A percentile compares a stretch with the other conserved stretches of the same genome.
Evolutionary conservation across 23 tunicate species (phyloP).

Genomic region (Trididemnum nubilum): DNA sequence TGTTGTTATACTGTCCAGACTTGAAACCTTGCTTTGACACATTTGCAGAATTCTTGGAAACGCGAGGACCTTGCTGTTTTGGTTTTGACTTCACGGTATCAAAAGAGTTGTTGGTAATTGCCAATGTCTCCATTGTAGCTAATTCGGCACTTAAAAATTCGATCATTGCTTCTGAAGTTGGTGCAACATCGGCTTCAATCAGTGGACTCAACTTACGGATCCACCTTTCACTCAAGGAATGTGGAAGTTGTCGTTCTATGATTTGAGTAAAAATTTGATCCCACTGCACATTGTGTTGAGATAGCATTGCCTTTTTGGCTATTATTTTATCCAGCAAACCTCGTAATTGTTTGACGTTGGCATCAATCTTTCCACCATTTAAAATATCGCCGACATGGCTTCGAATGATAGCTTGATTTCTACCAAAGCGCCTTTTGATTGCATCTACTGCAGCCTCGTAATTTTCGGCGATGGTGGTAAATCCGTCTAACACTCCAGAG

Average conservation of each 20-base stretch:
- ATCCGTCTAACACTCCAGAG: neutral
- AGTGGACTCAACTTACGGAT: neutral
- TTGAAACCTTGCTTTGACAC: neutral
- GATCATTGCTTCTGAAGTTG: neutral
- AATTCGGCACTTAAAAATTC: neutral
- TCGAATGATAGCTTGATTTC: neutral
- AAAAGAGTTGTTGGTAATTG: neutral
- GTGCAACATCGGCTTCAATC: neutral
- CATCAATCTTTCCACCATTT: neutral
- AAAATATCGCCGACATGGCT: neutral
- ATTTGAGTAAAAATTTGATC: neutral
- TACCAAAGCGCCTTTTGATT: neutral
- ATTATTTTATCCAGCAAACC: neutral
- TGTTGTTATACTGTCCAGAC: neutral
- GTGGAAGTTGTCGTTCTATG: neutral
- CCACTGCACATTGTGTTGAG: neutral
- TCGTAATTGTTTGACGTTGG: neutral
- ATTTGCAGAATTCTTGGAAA: neutral
- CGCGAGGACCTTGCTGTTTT: neutral
- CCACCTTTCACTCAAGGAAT: neutral
- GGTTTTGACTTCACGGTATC: no score
- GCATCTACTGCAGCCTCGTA: neutral
- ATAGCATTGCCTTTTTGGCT: neutral
- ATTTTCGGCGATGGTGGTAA: neutral
- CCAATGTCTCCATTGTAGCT: neutral